Evolutionary conservation across 1,140 invertebrate species (phyloP).

Genomic region (Pomacea maculata): DNA sequence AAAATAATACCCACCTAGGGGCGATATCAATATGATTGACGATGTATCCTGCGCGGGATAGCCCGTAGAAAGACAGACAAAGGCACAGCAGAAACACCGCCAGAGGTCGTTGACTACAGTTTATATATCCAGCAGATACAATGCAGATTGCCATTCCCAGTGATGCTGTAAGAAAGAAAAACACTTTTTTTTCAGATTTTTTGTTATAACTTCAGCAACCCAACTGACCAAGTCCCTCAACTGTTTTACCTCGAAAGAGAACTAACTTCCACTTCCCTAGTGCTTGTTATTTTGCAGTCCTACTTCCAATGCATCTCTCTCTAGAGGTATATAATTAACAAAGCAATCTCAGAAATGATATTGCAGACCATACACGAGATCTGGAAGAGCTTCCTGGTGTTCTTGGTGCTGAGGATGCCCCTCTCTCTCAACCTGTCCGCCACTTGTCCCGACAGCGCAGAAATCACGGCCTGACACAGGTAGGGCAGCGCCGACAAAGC

Average conservation of each 20-base stretch:
- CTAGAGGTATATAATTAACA: no score
- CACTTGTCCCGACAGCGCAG: slow-evolving; percentile 79
- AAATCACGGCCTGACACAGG: slow-evolving; percentile 79
- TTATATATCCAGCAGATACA: slow-evolving; percentile 17
- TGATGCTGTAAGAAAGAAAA: slow-evolving; percentile 14
- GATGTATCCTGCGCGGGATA: slow-evolving; percentile 72
- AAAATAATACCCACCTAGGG: slow-evolving; percentile 33
- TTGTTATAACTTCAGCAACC: no score
- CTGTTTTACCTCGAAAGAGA: no score
- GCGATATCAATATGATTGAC: slow-evolving; percentile 87
- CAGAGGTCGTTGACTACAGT: slow-evolving; percentile 11
- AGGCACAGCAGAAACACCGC: slow-evolving; percentile 26
- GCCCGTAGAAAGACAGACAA: slow-evolving; percentile 11
- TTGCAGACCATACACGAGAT: no score
- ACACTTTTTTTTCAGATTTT: no score
- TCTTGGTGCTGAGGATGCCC: slow-evolving; percentile 70
- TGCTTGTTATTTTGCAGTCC: no score
- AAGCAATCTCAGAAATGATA: no score
- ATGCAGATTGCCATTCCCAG: slow-evolving; percentile 13
- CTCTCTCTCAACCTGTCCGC: slow-evolving; percentile 79
- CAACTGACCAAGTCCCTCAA: no score
- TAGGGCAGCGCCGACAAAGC: slow-evolving; percentile 87
- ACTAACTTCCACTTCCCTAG: no score
- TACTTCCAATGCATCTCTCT: no score
- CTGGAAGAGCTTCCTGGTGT: slow-evolving; percentile 65